These are phyloP conservation scores for Cephus rjabovi DNA, from an alignment of 2,888 invertebrate species.

Conservation along the genomic window DNA sequence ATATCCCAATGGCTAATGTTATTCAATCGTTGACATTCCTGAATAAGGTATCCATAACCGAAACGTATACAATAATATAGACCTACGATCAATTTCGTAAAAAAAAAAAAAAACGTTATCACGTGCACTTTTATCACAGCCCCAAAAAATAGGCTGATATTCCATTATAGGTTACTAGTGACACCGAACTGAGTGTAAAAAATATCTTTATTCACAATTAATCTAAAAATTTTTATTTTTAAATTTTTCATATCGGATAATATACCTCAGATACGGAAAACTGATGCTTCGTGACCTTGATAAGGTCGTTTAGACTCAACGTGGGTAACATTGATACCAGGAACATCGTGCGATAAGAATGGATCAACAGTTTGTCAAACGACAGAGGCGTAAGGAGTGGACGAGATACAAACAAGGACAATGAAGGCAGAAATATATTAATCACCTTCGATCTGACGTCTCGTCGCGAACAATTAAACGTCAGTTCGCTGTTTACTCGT, in stretches of 20 bases:
- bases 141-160: neutral
- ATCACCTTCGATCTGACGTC: neutral
- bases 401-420: neutral
- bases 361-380: neutral
- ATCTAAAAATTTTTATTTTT: neutral
- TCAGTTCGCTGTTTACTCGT: neutral
- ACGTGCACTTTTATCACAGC: neutral
- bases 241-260: neutral
- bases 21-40: neutral
- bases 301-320: neutral
- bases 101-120: neutral
- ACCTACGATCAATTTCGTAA: neutral
- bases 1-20: neutral
- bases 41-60: neutral
- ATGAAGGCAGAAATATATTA: conserved; percentile 8
- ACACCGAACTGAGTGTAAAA: neutral
- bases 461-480: neutral
- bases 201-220: neutral
- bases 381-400: neutral
- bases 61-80: neutral
- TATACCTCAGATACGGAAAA: neutral
- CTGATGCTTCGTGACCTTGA: neutral
- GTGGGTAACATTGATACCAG: too few relatives aligned
- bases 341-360: neutral
- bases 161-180: neutral